These are phyloP conservation scores for Columba guinea DNA, from an alignment of 2,797 vertebrate species.

Conservation along the genomic window DNA sequence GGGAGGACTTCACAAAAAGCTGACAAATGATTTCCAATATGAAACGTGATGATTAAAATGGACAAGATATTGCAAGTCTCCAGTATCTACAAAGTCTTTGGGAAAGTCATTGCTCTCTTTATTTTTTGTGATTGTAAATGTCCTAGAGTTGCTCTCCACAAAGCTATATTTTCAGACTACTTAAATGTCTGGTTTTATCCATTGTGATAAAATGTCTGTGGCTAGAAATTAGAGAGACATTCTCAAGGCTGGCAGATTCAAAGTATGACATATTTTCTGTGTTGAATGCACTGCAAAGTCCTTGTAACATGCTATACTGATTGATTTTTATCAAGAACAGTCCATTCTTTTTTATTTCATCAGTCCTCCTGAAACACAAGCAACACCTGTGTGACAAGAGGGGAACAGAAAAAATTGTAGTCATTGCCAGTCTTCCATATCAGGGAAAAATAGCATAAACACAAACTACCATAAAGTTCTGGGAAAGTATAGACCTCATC, in stretches of 20 bases:
- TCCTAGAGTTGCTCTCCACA: neutral
- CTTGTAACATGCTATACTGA: neutral
- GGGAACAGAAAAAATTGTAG: neutral
- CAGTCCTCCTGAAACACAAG: neutral
- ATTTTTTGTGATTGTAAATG: neutral
- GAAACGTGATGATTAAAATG: neutral
- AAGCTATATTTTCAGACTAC: conserved; percentile 1
- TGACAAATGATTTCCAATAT: neutral
- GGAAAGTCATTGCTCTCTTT: neutral
- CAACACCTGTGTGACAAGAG: neutral
- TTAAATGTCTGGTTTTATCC: neutral
- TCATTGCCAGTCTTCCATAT: neutral
- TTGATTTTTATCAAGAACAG: conserved; percentile 5
- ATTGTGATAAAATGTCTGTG: neutral
- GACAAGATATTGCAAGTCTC: neutral
- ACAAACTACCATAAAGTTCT: neutral
- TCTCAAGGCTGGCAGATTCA: neutral
- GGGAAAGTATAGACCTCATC: neutral
- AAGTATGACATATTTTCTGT: neutral
- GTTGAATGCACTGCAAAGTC: neutral
- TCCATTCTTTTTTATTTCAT: neutral
- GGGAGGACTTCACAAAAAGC: neutral
- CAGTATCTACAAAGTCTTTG: neutral
- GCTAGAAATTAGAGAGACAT: neutral
- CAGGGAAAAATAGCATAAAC: neutral